These are phyloP conservation scores for Schrankia costaestrigalis DNA, from an alignment of 2,888 invertebrate genomes.

Conservation along the genomic window DNA sequence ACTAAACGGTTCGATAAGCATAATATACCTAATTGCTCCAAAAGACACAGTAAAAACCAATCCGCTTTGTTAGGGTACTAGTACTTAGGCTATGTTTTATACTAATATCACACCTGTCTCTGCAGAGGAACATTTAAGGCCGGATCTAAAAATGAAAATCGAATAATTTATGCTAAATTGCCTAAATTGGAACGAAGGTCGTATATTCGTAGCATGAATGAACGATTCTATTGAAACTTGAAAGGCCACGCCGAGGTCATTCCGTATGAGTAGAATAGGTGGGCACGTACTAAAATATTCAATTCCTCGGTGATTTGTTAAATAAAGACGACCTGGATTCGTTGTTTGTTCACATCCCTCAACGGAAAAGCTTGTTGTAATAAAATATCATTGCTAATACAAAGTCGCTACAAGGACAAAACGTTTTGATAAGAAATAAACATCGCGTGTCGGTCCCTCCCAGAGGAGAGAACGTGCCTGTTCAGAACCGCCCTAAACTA, in stretches of 20 bases:
- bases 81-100: no score
- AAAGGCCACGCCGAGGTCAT: conserved; percentile 35
- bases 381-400: conserved; percentile 1
- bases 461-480: conserved; percentile 34
- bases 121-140: no score
- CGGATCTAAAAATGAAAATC: conserved; percentile 4
- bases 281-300: background rate
- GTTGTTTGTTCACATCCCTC: no score
- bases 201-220: conserved; percentile 34
- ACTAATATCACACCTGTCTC: no score
- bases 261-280: conserved; percentile 9
- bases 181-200: conserved; percentile 48
- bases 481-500: conserved; percentile 35
- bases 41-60: no score
- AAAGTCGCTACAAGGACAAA: conserved; percentile 4
- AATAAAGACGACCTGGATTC: background rate
- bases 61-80: no score
- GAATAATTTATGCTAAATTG: conserved; percentile 40
- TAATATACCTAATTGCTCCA: no score
- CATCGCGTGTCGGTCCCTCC: conserved; percentile 21
- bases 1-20: no score
- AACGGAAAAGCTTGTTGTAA: no score
- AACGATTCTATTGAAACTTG: conserved; percentile 46
- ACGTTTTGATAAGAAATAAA: conserved; percentile 10
- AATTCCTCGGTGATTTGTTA: background rate